Evolutionary conservation across 2,113 vertebrate species (phyloP).

Genomic region (Hemicordylus capensis): DNA sequence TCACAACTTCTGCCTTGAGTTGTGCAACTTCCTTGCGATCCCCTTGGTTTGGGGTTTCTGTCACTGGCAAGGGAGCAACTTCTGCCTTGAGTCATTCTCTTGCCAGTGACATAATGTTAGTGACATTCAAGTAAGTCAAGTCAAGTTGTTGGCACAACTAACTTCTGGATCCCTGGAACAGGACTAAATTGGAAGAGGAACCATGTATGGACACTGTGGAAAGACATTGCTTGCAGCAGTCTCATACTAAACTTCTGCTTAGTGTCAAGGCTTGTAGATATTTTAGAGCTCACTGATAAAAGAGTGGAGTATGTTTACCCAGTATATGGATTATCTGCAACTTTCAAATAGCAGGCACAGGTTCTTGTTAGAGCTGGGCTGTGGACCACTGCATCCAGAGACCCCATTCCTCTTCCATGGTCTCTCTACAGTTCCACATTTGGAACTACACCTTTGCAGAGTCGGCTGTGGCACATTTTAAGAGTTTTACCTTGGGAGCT

Average conservation of each 20-base stretch:
- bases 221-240: not conserved
- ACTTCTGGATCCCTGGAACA: too few relatives aligned
- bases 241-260: constrained; percentile 25
- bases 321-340: not conserved
- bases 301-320: not conserved
- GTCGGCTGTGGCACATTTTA: not conserved
- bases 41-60: too few relatives aligned
- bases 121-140: not conserved
- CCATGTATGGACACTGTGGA: too few relatives aligned
- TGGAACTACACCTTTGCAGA: not conserved
- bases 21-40: too few relatives aligned
- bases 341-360: not conserved
- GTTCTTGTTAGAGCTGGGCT: not conserved
- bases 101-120: not conserved
- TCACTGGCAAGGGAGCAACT: too few relatives aligned
- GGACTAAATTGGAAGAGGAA: not conserved
- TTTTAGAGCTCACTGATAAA: constrained; percentile 2
- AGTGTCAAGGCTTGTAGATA: not conserved
- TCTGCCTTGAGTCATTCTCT: not conserved
- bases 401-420: not conserved
- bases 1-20: not conserved
- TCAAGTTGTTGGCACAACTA: not conserved
- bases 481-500: not conserved
- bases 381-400: not conserved
- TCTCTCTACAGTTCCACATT: not conserved